A percentile compares a stretch with the other conserved stretches of the same genome.
Conservation (phyloP, 2,113 vertebrate species). For the Lontra canadensis region DNA sequence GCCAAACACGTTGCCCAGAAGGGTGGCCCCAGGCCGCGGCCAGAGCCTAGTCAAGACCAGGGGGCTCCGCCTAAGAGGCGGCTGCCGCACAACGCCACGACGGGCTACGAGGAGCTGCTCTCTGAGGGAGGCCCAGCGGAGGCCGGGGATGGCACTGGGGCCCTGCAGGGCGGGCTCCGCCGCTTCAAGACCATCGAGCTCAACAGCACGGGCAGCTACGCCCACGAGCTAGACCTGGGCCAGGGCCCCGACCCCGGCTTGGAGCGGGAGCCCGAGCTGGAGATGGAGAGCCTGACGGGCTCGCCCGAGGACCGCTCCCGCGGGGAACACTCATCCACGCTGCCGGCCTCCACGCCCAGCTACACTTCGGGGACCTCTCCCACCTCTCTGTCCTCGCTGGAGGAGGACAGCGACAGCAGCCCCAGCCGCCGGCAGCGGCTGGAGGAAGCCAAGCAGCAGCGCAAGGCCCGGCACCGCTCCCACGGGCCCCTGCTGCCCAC, state of each 20-base stretch:
- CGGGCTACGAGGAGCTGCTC: constrained; percentile 91
- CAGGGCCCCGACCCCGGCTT: constrained; percentile 90
- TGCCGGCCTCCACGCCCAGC: constrained; percentile 96
- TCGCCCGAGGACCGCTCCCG: constrained; percentile 97
- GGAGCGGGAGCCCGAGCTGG: constrained; percentile 96
- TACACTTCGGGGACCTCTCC: constrained; percentile 98
- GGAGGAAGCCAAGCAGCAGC: constrained; percentile 98
- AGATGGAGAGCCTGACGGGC: constrained; percentile 99
- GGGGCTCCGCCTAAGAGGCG: constrained; percentile 82
- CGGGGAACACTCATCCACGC: constrained; percentile 96
- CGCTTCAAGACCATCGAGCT: constrained; percentile 98
- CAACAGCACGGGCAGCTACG: constrained; percentile 94
- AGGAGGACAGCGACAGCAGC: constrained; percentile 99
- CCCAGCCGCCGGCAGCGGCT: constrained; percentile 96
- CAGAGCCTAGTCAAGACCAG: constrained; percentile 89
- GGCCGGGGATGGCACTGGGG: constrained; percentile 87
- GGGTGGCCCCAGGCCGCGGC: constrained; percentile 87
- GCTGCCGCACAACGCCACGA: constrained; percentile 89
- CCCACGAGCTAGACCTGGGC: constrained; percentile 92
- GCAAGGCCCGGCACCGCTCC: constrained; percentile 96
- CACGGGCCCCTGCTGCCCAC: constrained; percentile 97
- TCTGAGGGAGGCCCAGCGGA: constrained; percentile 83
- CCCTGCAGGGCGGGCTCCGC: constrained; percentile 93
- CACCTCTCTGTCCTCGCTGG: constrained; percentile 97
- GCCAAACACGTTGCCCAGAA: constrained; percentile 84